These are phyloP conservation scores for Mesitornis unicolor DNA, from an alignment of 2,113 vertebrate species.

Conservation along the genomic window DNA sequence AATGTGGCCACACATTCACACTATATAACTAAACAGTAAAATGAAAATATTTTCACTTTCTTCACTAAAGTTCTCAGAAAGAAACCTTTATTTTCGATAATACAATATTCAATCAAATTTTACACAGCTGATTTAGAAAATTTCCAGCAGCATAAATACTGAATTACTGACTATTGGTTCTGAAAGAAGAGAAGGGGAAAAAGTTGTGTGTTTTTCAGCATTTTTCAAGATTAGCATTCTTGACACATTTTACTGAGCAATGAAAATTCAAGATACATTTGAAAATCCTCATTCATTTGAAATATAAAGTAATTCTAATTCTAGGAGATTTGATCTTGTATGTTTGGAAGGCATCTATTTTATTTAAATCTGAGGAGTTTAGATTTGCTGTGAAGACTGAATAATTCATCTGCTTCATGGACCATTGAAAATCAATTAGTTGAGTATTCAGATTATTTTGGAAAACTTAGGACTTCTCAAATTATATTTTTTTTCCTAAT, in stretches of 20 bases:
- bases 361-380: slow-evolving; percentile 27
- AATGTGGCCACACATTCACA: background rate
- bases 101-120: background rate
- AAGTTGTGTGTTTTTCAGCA: accelerated
- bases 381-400: slow-evolving; percentile 16
- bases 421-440: background rate
- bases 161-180: background rate
- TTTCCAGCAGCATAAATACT: background rate
- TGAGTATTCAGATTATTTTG: slow-evolving; percentile 38
- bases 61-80: background rate
- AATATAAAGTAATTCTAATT: background rate
- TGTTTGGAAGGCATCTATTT: slow-evolving; percentile 9
- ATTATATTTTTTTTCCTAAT: background rate
- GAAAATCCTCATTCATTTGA: background rate
- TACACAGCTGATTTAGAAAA: background rate
- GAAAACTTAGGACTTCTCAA: background rate
- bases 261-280: background rate
- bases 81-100: background rate
- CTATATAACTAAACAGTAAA: background rate
- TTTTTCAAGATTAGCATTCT: background rate
- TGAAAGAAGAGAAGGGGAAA: background rate
- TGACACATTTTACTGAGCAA: background rate
- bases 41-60: background rate
- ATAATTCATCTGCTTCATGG: slow-evolving; percentile 33
- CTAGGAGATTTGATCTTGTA: background rate